Base-by-base conservation (phyloP, 1,140 invertebrate genomes). In the Drosophila kikkawai region DNA sequence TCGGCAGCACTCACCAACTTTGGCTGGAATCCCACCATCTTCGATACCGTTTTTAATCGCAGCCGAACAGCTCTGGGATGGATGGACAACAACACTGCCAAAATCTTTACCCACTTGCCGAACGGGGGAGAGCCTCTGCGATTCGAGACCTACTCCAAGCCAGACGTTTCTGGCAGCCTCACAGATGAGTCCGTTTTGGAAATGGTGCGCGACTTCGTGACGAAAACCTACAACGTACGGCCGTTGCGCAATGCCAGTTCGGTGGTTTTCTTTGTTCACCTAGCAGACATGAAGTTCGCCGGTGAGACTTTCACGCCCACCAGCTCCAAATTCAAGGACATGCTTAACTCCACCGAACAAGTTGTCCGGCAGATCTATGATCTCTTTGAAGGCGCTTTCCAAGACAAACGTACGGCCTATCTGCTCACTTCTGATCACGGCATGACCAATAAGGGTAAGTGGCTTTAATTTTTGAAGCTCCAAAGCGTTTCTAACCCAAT, bases 381-480 rank as follows among this genome's bases (percentile, higher is more conserved):
- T 68, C 67, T 96, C 6, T 95, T 99, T 51, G 95, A 96, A 75
- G 86, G 94, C 7, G 96, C 94, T 88, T 99, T 96, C 93, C 91
- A 95, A 80, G 96, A 99, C 93, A 94, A 94, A 19, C 94, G 94
- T 79, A 99, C 98, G 9, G 95, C 96, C n/a, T 99, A 96, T 94
- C 91, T 99, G 34, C 97, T 99, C 92, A 98, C 98, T 8, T 95
- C 99, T 17, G 99, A 99, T 94, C 98, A 99, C 95, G 99, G 99
- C 79, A 99, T 99, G 98, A 99, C 98, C 41, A 95, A 99, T 93
- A 97, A 97, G 96, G 98, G 98, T 94, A 91, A 88, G 68, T 55
- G 29, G 15, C 9, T 9, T 17, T 12, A 11, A 2, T 7, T 11
- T 1, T 17, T 19, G 22, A 13, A 11, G 9, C 15, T 29, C 34